Conservation (phyloP, 2,888 invertebrate species). For the Platycnemis pennipes region DNA sequence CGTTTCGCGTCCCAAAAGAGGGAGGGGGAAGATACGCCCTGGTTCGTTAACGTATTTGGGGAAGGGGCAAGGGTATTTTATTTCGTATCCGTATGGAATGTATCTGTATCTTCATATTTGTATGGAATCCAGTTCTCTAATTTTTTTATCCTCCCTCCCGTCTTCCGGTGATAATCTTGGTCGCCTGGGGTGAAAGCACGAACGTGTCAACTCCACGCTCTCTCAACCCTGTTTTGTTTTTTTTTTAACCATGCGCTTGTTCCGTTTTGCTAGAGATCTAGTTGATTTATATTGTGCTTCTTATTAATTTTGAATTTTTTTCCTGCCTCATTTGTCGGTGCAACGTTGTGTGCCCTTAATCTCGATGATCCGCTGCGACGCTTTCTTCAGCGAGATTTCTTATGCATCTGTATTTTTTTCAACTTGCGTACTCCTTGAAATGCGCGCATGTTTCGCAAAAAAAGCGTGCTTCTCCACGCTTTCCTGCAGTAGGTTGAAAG, state of each 20-base stretch:
- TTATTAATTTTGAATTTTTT: neutral
- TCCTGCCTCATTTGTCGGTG: neutral
- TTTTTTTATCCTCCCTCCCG: neutral
- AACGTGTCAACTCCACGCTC: neutral
- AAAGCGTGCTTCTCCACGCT: neutral
- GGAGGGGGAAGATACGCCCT: too few relatives aligned
- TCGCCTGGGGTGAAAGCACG: neutral
- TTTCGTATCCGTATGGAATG: neutral
- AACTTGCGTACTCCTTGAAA: neutral
- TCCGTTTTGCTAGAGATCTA: neutral
- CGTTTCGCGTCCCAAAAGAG: neutral
- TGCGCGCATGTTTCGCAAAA: neutral
- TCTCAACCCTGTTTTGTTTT: neutral
- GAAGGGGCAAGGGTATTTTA: neutral
- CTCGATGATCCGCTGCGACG: constrained; percentile 14
- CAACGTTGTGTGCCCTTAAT: neutral
- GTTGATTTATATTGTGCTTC: neutral
- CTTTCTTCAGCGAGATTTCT: neutral
- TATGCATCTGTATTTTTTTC: neutral
- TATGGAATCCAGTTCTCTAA: neutral
- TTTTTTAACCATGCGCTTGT: neutral
- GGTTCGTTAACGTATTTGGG: neutral
- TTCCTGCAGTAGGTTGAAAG: neutral
- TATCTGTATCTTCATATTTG: neutral
- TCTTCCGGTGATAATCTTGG: neutral